Percentiles rank a stretch among this genome's conserved stretches.
These are phyloP conservation scores for Hemaris fuciformis DNA, from an alignment of 2,888 invertebrate genomes.

Conservation along the genomic window DNA sequence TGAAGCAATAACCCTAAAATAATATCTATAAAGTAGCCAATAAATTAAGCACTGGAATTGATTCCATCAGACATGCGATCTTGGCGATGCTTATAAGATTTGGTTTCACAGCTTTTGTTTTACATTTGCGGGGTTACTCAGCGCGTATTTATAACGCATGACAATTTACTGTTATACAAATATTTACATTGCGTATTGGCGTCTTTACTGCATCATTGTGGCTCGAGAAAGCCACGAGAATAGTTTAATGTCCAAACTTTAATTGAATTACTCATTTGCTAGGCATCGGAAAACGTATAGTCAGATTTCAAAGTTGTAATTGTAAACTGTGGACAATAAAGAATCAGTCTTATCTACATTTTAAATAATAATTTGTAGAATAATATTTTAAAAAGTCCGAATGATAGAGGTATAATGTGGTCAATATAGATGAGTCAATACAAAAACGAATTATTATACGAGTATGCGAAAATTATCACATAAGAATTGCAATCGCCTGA, in stretches of 20 bases:
- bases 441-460: too few species aligned
- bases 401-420: too few species aligned
- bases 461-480: too few species aligned
- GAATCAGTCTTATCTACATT: too few species aligned
- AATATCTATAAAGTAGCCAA: too few species aligned
- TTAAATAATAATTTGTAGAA: too few species aligned
- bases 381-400: too few species aligned
- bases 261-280: neutral
- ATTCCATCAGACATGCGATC: neutral
- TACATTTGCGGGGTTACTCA: neutral
- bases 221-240: neutral
- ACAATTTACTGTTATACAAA: neutral
- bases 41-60: neutral
- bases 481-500: too few species aligned
- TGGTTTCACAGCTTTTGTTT: neutral
- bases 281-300: neutral
- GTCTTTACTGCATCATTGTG: neutral
- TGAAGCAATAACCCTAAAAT: neutral
- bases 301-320: too few species aligned
- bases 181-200: neutral
- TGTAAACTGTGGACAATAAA: too few species aligned
- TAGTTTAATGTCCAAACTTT: neutral
- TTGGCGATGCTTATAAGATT: neutral
- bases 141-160: neutral
- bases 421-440: too few species aligned